These are phyloP conservation scores for Petaurus breviceps DNA, from an alignment of 2,113 vertebrate genomes.

Conservation along the genomic window DNA sequence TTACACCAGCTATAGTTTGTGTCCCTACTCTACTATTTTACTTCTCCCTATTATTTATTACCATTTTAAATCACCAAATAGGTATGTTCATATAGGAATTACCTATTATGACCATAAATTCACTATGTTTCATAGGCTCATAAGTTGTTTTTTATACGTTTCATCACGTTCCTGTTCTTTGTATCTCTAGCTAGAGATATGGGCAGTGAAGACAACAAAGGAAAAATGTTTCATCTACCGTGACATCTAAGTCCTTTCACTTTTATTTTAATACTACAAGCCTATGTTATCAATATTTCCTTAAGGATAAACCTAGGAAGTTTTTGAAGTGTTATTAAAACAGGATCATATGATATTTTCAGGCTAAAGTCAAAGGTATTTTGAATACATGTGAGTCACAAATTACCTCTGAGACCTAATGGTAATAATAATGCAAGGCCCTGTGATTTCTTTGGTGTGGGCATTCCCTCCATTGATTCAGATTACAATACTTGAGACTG, in stretches of 20 bases:
- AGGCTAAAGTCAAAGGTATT: slow-evolving; percentile 8
- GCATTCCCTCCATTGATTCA: neutral
- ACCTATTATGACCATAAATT: neutral
- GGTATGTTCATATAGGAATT: neutral
- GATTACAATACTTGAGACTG: neutral
- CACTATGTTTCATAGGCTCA: neutral
- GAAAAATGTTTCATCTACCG: slow-evolving; percentile 3
- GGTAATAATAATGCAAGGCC: neutral
- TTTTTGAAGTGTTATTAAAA: neutral
- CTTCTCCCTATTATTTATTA: neutral
- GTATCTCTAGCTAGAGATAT: neutral
- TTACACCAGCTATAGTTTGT: neutral
- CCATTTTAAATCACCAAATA: neutral
- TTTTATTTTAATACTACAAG: slow-evolving; percentile 16
- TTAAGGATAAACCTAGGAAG: neutral
- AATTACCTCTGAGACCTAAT: neutral
- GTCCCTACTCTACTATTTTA: no score
- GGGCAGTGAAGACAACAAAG: slow-evolving; percentile 13
- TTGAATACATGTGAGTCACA: neutral
- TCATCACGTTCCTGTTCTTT: slow-evolving; percentile 8
- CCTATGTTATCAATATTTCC: neutral
- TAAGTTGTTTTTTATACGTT: neutral
- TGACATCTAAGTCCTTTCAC: slow-evolving; percentile 15
- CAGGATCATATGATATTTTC: neutral
- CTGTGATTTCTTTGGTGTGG: neutral